These are phyloP conservation scores for Agrochola macilenta DNA, from an alignment of 2,888 invertebrate genomes.

Conservation along the genomic window DNA sequence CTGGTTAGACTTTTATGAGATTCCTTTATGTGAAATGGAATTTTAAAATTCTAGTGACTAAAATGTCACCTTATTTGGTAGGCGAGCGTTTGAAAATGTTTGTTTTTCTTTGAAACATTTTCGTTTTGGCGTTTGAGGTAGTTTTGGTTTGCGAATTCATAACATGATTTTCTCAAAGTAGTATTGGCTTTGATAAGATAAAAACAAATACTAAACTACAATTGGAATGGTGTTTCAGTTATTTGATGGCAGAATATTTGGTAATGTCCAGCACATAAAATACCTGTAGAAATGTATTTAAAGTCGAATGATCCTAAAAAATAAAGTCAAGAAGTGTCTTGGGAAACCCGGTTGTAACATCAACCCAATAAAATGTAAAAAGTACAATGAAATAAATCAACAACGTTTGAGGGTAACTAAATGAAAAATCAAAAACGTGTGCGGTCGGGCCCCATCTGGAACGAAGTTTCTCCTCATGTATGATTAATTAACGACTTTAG, in stretches of 20 bases:
- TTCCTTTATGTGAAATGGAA: constrained; percentile 40
- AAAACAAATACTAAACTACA: not conserved
- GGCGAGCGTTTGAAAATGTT: constrained; percentile 3
- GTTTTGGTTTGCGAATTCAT: not conserved
- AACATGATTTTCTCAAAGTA: not conserved
- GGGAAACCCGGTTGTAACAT: no score
- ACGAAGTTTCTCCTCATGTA: no score
- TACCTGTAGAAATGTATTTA: not conserved
- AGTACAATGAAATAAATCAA: no score
- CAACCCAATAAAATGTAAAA: no score
- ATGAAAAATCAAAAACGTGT: no score
- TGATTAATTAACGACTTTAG: no score
- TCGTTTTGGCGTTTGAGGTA: not conserved
- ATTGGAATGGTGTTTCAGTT: not conserved
- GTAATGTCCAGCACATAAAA: not conserved
- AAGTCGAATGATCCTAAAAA: not conserved
- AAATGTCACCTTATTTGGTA: not conserved
- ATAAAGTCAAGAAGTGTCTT: not conserved
- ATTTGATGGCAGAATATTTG: not conserved
- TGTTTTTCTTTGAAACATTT: not conserved
- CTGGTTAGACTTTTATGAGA: constrained; percentile 31
- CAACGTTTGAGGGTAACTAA: no score
- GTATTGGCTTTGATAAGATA: not conserved
- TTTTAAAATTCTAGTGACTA: constrained; percentile 27
- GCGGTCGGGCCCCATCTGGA: no score